Evolutionary conservation across 2,113 vertebrate genomes (phyloP).

Genomic region (Progne subis): DNA sequence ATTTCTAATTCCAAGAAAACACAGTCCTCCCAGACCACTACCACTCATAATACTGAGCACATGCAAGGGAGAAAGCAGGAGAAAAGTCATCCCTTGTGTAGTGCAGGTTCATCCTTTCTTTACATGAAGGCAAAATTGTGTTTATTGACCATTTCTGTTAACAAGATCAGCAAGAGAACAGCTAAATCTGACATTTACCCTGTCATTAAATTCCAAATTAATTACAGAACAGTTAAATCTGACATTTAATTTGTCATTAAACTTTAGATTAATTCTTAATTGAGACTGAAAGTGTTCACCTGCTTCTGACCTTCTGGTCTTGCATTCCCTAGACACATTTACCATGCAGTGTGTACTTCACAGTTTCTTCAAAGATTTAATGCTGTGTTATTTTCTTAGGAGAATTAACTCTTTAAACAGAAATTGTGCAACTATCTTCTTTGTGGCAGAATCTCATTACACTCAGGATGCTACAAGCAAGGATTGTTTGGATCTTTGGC

Average conservation of each 20-base stretch:
- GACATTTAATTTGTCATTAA: conserved; percentile 57
- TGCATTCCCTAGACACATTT: neutral
- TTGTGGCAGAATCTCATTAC: neutral
- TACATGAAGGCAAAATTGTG: neutral
- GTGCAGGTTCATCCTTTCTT: neutral
- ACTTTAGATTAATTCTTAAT: conserved; percentile 38
- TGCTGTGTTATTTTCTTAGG: neutral
- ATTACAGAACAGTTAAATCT: conserved; percentile 28
- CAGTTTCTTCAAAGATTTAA: neutral
- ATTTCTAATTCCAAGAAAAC: neutral
- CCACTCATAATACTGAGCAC: neutral
- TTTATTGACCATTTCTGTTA: conserved; percentile 16
- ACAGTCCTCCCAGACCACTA: neutral
- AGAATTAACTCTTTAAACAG: neutral
- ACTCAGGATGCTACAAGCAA: neutral
- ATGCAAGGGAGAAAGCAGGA: neutral
- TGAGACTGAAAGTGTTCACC: neutral
- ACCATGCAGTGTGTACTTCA: neutral
- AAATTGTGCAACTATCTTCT: neutral
- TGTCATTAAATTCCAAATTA: conserved; percentile 41
- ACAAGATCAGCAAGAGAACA: neutral
- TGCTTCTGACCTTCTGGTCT: conserved; percentile 20
- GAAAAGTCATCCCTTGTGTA: neutral
- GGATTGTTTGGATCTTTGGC: neutral
- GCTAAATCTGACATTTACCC: conserved; percentile 36